Conservation (phyloP, 1,140 invertebrate genomes). For the Cecropterus lyciades region DNA sequence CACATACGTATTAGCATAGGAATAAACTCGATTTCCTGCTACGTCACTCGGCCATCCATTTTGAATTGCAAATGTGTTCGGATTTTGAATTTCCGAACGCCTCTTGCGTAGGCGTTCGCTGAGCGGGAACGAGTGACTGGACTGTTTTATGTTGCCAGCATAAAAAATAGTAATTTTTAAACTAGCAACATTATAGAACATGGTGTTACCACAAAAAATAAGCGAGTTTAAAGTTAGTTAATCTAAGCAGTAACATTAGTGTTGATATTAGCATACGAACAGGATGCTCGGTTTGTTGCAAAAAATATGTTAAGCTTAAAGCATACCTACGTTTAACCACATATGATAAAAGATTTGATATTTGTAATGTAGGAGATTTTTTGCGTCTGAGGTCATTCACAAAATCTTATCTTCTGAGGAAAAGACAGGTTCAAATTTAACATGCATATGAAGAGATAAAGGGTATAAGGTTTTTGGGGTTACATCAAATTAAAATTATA, state of each 20-base stretch:
- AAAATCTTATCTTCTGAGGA: too few relatives aligned
- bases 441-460: too few relatives aligned
- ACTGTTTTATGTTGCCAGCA: conserved; percentile 40
- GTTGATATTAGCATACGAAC: conserved; percentile 22
- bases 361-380: too few relatives aligned
- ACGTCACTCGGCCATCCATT: conserved; percentile 66
- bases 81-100: conserved; percentile 74
- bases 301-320: conserved; percentile 17
- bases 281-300: conserved; percentile 17
- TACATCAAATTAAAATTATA: too few relatives aligned
- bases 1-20: conserved; percentile 56
- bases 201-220: conserved; percentile 30
- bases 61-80: conserved; percentile 77
- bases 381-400: too few relatives aligned
- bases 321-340: not conserved
- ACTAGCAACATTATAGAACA: conserved; percentile 21
- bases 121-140: conserved; percentile 46
- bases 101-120: conserved; percentile 65
- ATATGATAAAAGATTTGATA: too few relatives aligned
- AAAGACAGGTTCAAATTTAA: too few relatives aligned
- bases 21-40: conserved; percentile 71
- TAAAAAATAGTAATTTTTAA: conserved; percentile 30
- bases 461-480: too few relatives aligned
- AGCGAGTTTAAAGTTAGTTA: conserved; percentile 18
- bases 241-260: conserved; percentile 20